Evolutionary conservation across 2,797 vertebrate genomes (phyloP), one percentile per base, ranked within the genome.

Genomic region (Intellagama lesueurii): DNA sequence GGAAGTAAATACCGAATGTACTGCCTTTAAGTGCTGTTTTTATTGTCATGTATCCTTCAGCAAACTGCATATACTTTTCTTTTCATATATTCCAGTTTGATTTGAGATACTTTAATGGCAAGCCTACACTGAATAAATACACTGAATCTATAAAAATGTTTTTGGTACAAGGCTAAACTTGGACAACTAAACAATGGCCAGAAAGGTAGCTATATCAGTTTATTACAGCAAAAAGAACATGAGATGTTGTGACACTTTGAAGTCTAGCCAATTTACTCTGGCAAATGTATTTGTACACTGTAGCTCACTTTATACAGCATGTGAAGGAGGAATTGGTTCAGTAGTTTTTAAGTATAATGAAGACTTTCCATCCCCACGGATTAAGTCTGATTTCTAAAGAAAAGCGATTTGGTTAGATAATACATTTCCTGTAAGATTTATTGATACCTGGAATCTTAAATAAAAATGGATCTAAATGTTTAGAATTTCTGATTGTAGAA

Each of bases 351-450:
- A 35, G 0, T 81, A 28, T 81, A 78, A 70, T 68, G 52, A 89
- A 81, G n/a, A 56, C 1, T 16, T 88, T 56, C 52, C 77, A 87
- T 92, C 75, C 70, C 40, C 73, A 64, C 84, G 14, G 4, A 78
- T 16, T 85, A 69, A 83, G 35, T 92, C 73, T 69, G 8, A 90
- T 26, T 85, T 19, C 32, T 47, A 76, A 72, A 75, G 22, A 68
- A 47, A 85, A 28, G 0, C 30, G 81, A 84, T 79, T 85, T 47
- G 47, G 3, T 87, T 5, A 87, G 86, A 52, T 85, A 56, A 87
- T 94, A 79, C 1, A 9, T 32, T 93, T 91, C 22, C 26, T 92
- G 81, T 40, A 92, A 70, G 88, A 89, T 88, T 92, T 86, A 49
- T 14, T n/a, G 6, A 52, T 2, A 44, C n/a, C 1, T 91, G 60